Base-by-base conservation (phyloP, 2,888 invertebrate species). In the Marronus borbonicus region DNA sequence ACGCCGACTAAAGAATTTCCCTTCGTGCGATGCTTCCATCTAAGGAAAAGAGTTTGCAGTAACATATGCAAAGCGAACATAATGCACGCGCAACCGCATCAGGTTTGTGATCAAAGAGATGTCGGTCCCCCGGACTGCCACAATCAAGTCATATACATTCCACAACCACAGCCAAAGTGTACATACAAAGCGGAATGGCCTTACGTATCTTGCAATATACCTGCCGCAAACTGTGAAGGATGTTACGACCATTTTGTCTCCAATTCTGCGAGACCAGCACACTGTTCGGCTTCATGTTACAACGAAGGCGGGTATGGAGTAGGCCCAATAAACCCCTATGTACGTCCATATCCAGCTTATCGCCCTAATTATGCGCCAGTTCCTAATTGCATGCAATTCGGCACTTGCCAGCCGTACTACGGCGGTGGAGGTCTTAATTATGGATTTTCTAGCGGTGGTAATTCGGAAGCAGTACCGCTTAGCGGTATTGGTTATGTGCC, bases 131-230 rank as follows among this genome's bases (percentile, higher is more conserved):
- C 81, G 4, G 75, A 81, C 62, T 89, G 88, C 80, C 86, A 84
- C 49, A 84, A 85, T 62, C 86, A 85, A 79, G 82, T 83, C 5
- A 79, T 86, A 3, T 88, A 88, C 79, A 85, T 88, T 31, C 86
- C 86, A 1, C 85, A 86, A 80, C 88, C 88, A 0, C 87, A 87
- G 81, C 88, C 88, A 0, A 83, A 84, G 66, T 89, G 89, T 78
- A 78, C 81, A 8, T 87, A 87, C 77, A 85, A 85, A 62, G 83
- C 85, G 0, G 76, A 76, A 12, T 89, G 88, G 88, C 89, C 89
- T 1, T 89, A 88, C 76, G 87, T 88, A 0, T 77, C 82, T 1
- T 88, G 88, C 80, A 84, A 84, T 14, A 81, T 85, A 50, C 68
- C 76, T 3, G 78, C 69, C 44, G 17, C 82, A 7, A 81, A 80